Evolutionary conservation across 2,888 invertebrate genomes (phyloP).

Genomic region (Melanargia galathea): DNA sequence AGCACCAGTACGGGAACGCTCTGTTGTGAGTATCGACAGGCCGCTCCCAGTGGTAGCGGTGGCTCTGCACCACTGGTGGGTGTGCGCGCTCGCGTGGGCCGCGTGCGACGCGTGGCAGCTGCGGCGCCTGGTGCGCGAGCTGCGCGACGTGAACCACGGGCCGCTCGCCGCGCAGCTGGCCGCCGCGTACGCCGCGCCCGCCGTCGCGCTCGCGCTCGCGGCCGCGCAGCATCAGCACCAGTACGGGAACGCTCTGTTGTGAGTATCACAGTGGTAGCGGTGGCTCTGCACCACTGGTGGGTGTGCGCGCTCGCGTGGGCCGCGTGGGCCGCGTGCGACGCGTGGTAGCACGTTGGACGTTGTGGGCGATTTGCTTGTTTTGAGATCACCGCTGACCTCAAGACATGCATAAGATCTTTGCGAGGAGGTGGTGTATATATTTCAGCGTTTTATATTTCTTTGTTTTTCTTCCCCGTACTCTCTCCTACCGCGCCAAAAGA

Average conservation of each 20-base stretch:
- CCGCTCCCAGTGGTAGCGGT: conserved; percentile 75
- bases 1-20: too few species aligned
- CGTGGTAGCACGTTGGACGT: conserved; percentile 95
- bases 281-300: conserved; percentile 96
- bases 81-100: conserved; percentile 95
- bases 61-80: conserved; percentile 95
- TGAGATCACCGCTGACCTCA: too few species aligned
- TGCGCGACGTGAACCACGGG: conserved; percentile 97
- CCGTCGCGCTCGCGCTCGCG: conserved; percentile 93
- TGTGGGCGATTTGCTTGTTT: conserved; percentile 96
- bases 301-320: conserved; percentile 95
- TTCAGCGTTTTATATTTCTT: too few species aligned
- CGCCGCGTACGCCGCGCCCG: conserved; percentile 95
- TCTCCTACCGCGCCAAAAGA: too few species aligned
- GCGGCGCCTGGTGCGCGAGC: conserved; percentile 96
- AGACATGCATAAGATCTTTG: too few species aligned
- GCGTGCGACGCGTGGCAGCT: conserved; percentile 96
- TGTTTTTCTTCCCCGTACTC: too few species aligned
- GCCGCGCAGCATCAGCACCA: conserved; percentile 96
- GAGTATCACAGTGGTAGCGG: conserved; percentile 89
- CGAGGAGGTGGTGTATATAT: too few species aligned
- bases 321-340: conserved; percentile 95
- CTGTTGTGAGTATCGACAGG: too few species aligned
- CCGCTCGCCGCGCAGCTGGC: conserved; percentile 96
- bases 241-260: conserved; percentile 97